phyloP scores from a whole-genome alignment of 2,797 vertebrate species.

The Pteronotus mesoamericanus region DNA sequence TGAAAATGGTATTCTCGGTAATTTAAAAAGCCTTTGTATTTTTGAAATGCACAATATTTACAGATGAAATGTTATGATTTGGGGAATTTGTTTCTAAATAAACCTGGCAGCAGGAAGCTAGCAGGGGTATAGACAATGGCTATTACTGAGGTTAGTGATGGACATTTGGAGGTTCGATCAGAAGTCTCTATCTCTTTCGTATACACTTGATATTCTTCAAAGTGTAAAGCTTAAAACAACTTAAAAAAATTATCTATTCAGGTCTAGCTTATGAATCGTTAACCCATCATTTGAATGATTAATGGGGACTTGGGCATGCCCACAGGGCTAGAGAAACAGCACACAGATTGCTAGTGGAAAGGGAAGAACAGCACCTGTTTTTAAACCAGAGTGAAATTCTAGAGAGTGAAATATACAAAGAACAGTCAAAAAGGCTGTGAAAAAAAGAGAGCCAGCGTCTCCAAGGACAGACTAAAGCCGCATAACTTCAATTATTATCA shows the following conservation, averaged over 20 bases:
- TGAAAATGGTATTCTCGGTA: neutral
- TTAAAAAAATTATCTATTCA: neutral
- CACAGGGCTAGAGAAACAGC: neutral
- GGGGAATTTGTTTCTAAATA: neutral
- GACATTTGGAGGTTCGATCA: accelerated
- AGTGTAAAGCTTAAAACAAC: neutral
- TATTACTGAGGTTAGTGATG: neutral
- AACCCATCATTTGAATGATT: neutral
- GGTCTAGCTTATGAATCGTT: neutral
- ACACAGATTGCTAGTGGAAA: neutral
- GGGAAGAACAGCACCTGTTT: neutral
- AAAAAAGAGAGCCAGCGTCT: neutral
- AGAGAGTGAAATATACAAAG: neutral
- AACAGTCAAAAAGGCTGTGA: neutral
- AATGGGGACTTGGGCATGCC: neutral
- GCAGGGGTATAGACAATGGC: neutral
- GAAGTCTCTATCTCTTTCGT: neutral
- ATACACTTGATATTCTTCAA: neutral
- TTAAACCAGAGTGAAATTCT: neutral
- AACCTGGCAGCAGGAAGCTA: neutral
- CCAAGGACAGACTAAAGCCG: neutral
- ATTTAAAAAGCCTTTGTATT: neutral
- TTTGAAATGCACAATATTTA: neutral
- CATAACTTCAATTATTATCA: neutral
- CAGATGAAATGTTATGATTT: neutral